phyloP scores from a whole-genome alignment of 1,140 invertebrate species.

The Bacillus rossius region DNA sequence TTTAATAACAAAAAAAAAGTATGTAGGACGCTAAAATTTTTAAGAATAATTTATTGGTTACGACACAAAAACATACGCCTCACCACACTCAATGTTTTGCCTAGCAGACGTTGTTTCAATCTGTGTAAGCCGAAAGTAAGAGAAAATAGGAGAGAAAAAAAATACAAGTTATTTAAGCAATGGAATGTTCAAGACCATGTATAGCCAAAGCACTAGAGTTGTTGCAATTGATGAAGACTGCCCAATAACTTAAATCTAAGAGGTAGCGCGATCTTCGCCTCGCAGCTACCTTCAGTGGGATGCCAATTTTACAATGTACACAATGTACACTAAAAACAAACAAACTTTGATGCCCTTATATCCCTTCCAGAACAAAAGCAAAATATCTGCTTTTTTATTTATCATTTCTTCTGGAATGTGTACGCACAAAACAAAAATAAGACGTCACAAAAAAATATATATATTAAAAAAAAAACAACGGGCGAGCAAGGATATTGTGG shows the following conservation, averaged over 20 bases:
- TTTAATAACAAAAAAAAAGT: constrained; percentile 12
- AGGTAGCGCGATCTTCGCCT: constrained; percentile 3
- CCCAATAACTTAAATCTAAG: background rate
- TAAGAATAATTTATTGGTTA: constrained; percentile 1
- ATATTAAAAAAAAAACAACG: constrained; percentile 12
- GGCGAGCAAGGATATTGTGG: constrained; percentile 22
- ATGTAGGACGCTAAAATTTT: constrained; percentile 3
- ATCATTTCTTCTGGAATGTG: constrained; percentile 18
- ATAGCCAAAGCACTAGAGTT: too few species aligned
- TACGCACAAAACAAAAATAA: constrained; percentile 15
- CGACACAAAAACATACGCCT: too few species aligned
- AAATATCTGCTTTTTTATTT: background rate
- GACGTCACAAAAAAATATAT: constrained; percentile 13
- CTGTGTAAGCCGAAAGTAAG: too few species aligned
- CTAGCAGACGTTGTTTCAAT: too few species aligned
- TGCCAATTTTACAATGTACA: constrained; percentile 1
- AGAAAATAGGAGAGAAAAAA: too few species aligned
- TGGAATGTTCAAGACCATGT: too few species aligned
- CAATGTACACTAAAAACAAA: background rate
- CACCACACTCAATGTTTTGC: too few species aligned
- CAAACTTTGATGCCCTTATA: constrained; percentile 18
- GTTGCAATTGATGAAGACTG: too few species aligned
- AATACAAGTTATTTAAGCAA: too few species aligned
- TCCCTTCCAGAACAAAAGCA: constrained; percentile 16
- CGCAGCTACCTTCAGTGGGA: background rate